These are phyloP conservation scores for Agelas oroides DNA, from an alignment of 37 sponge, comb jelly and placozoan genomes.

Conservation along the genomic window DNA sequence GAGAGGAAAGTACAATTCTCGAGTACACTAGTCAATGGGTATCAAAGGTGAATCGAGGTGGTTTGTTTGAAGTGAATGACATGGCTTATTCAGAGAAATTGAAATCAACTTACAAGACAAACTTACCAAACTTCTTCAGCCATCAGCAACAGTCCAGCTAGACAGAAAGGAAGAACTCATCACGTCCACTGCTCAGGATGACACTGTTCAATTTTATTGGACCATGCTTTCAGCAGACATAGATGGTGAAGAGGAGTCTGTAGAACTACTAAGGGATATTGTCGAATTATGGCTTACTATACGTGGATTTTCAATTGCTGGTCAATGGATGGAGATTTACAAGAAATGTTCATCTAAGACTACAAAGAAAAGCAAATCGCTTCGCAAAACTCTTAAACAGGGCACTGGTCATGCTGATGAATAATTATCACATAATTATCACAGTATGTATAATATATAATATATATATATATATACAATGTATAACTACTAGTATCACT, in stretches of 20 bases:
- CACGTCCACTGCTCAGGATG: not conserved
- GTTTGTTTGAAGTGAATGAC: slow-evolving; percentile 53
- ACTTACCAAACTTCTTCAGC: not conserved
- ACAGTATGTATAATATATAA: no score
- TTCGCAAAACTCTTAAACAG: slow-evolving; percentile 2
- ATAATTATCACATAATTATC: no score
- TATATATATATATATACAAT: no score
- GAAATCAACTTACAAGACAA: slow-evolving; percentile 1
- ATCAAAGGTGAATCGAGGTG: slow-evolving; percentile 42
- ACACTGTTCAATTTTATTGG: slow-evolving; percentile 19
- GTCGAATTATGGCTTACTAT: slow-evolving; percentile 36
- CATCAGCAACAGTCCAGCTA: not conserved
- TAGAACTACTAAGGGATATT: slow-evolving; percentile 29
- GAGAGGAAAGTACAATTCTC: slow-evolving; percentile 2
- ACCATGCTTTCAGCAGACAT: slow-evolving; percentile 29
- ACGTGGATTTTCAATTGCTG: no score
- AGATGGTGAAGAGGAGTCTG: not conserved
- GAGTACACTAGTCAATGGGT: slow-evolving; percentile 43
- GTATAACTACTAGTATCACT: no score
- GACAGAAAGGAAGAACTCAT: not conserved
- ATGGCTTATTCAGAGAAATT: slow-evolving; percentile 7
- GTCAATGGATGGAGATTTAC: slow-evolving; percentile 18
- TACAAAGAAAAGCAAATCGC: not conserved
- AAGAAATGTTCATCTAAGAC: slow-evolving; percentile 5
- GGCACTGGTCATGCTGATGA: not conserved